A percentile compares a stretch with the other conserved stretches of the same genome.
Conservation (phyloP, 2,113 vertebrate genomes). For the Labeo rohita region DNA sequence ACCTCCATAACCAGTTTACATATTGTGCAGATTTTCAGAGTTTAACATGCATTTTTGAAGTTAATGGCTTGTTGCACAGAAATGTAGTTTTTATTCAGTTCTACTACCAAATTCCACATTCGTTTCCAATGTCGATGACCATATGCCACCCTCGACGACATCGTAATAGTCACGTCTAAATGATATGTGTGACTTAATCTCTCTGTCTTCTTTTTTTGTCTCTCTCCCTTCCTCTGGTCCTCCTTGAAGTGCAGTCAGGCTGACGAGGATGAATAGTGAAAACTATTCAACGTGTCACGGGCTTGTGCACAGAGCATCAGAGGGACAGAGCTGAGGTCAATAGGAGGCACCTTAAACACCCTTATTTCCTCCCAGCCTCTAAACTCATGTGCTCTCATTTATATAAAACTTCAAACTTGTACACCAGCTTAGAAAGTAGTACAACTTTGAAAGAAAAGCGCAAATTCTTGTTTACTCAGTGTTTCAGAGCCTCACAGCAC, state of each 20-base stretch:
- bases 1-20: not conserved
- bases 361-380: constrained; percentile 39
- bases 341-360: constrained; percentile 41
- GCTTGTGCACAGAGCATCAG: constrained; percentile 50
- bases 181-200: constrained; percentile 32
- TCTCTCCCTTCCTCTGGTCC: not conserved
- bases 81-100: not conserved
- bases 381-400: not conserved
- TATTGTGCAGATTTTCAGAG: not conserved
- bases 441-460: too few relatives aligned
- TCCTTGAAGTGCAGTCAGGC: constrained; percentile 42
- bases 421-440: too few relatives aligned
- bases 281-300: constrained; percentile 41
- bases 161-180: constrained; percentile 15
- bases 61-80: not conserved
- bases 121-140: not conserved
- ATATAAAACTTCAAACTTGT: not conserved
- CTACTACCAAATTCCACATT: not conserved
- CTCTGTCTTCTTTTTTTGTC: not conserved
- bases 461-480: constrained; percentile 4
- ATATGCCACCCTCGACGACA: not conserved
- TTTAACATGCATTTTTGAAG: not conserved
- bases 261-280: constrained; percentile 41
- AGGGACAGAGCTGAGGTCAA: constrained; percentile 45
- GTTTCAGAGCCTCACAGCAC: not conserved